phyloP scores from a whole-genome alignment of 1,140 invertebrate genomes.

The Listronotus bonariensis region DNA sequence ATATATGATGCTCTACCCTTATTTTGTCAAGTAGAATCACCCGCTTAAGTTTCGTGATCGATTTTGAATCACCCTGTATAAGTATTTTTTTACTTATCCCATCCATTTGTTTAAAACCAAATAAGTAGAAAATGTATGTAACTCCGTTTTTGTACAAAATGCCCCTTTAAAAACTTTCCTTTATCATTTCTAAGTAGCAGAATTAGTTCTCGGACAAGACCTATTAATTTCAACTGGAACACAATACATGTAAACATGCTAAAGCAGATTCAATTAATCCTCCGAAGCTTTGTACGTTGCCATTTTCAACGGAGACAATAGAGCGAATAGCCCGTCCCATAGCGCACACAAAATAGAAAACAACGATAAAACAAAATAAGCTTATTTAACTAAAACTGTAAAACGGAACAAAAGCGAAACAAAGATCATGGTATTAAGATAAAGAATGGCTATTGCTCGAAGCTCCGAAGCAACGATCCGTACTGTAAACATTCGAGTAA shows the following conservation, averaged over 20 bases:
- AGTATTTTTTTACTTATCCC: no score
- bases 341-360: slow-evolving; percentile 31
- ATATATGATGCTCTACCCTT: no score
- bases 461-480: slow-evolving; percentile 24
- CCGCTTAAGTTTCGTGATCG: no score
- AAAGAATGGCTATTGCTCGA: slow-evolving; percentile 31
- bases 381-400: slow-evolving; percentile 40
- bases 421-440: slow-evolving; percentile 38
- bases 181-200: slow-evolving; percentile 6
- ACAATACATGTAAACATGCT: slow-evolving; percentile 35
- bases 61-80: no score
- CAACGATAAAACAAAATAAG: slow-evolving; percentile 37
- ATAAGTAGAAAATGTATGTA: no score
- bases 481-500: slow-evolving; percentile 41
- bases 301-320: slow-evolving; percentile 18
- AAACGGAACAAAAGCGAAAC: slow-evolving; percentile 34
- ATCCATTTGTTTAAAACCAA: neutral
- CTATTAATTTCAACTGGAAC: slow-evolving; percentile 23
- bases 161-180: neutral
- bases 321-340: slow-evolving; percentile 16
- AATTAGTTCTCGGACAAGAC: slow-evolving; percentile 12
- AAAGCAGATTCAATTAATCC: slow-evolving; percentile 36
- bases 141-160: neutral
- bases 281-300: slow-evolving; percentile 11
- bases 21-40: no score